A percentile compares a stretch with the other conserved stretches of the same genome.
Conservation (phyloP, 2,113 vertebrate species). For the Acinonyx jubatus region DNA sequence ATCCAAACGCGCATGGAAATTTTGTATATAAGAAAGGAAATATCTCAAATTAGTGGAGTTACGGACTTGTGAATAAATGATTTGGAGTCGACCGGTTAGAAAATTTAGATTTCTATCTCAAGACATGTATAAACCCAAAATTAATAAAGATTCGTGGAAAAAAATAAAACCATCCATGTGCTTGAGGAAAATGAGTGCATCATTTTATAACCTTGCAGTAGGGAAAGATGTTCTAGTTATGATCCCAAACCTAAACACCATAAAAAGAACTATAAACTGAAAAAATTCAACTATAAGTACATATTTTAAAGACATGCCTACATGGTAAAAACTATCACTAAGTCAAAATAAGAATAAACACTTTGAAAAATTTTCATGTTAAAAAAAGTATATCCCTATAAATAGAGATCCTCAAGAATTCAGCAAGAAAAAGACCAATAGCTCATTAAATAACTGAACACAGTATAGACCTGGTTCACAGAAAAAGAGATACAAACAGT, state of each 20-base stretch:
- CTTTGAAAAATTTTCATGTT: background rate
- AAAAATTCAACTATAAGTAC: background rate
- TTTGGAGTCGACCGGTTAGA: background rate
- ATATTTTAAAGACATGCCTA: background rate
- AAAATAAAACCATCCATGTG: background rate
- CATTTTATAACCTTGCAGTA: background rate
- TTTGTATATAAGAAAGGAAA: background rate
- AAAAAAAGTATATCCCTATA: background rate
- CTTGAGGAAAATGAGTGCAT: background rate
- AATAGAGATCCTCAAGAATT: background rate
- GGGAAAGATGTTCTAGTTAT: background rate
- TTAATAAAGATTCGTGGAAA: constrained; percentile 1
- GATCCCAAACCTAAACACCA: background rate
- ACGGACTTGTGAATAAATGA: background rate
- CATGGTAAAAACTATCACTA: background rate
- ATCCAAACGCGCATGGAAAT: background rate
- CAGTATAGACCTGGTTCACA: background rate
- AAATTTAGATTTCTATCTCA: background rate
- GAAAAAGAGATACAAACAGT: background rate
- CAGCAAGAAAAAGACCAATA: background rate
- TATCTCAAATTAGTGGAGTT: background rate
- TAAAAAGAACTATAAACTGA: background rate
- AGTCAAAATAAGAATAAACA: background rate
- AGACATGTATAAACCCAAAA: background rate
- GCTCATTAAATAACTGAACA: background rate